phyloP scores from a whole-genome alignment of 2,113 vertebrate species.

The Chionodraco myersi region DNA sequence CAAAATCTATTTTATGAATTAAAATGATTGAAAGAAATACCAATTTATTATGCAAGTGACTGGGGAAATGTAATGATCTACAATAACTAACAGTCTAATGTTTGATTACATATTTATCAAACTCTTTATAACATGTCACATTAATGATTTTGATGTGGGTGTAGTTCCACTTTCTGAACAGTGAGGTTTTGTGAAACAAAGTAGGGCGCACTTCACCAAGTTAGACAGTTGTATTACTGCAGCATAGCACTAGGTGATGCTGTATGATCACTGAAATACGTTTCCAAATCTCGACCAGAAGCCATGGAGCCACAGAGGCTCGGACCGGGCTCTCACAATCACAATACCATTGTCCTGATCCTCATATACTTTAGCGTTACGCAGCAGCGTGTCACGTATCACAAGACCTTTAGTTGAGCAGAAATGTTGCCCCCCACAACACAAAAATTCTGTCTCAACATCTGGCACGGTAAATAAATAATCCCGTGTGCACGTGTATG shows the following conservation, averaged over 20 bases:
- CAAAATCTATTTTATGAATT: background rate
- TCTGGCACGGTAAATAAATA: conserved; percentile 82
- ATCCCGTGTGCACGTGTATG: conserved; percentile 52
- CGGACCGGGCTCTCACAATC: conserved; percentile 37
- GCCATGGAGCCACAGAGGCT: conserved; percentile 45
- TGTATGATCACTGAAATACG: conserved; percentile 80
- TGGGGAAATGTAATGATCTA: background rate
- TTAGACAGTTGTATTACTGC: conserved; percentile 68
- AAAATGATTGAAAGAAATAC: background rate
- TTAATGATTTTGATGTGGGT: background rate
- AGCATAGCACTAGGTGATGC: conserved; percentile 81
- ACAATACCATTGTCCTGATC: conserved; percentile 56
- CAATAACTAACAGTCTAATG: background rate
- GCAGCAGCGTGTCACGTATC: conserved; percentile 79
- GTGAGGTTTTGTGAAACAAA: conserved; percentile 1
- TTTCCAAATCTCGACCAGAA: conserved; percentile 49
- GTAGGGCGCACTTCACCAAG: background rate
- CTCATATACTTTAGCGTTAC: conserved; percentile 72
- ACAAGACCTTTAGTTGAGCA: conserved; percentile 78
- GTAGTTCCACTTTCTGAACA: background rate
- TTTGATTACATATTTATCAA: background rate
- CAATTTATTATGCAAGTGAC: background rate
- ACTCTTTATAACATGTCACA: background rate
- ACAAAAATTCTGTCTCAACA: conserved; percentile 73
- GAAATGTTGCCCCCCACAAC: conserved; percentile 60